These are phyloP conservation scores for Eidolon helvum DNA, from an alignment of 2,113 vertebrate species.

Conservation along the genomic window DNA sequence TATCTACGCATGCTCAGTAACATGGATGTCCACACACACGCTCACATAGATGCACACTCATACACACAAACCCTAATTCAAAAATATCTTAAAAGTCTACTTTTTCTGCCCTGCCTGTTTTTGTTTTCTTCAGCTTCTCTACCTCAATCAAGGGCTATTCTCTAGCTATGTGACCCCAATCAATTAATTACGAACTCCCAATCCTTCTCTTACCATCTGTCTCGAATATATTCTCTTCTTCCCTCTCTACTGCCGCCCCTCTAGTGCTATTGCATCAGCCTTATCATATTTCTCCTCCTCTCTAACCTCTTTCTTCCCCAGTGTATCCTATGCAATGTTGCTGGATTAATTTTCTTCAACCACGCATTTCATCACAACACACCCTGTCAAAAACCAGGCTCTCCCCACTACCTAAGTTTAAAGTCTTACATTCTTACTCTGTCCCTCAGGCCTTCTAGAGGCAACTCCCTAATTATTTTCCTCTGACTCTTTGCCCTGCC, in stretches of 20 bases:
- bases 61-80: neutral
- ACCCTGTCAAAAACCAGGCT: neutral
- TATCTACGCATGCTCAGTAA: neutral
- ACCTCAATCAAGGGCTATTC: neutral
- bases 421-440: neutral
- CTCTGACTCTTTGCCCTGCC: neutral
- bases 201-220: neutral
- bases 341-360: neutral
- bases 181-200: neutral
- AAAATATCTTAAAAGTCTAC: neutral
- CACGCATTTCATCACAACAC: neutral
- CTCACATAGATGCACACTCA: accelerated
- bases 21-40: too few species aligned
- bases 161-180: neutral
- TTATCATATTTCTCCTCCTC: neutral
- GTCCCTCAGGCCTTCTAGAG: neutral
- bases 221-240: neutral
- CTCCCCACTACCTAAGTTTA: neutral
- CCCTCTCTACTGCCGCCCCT: neutral
- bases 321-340: accelerated
- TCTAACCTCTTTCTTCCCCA: neutral
- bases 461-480: neutral
- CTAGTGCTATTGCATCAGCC: accelerated
- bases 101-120: neutral
- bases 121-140: neutral